phyloP scores from a whole-genome alignment of 92 coral and sea anemone species.

The Porites lobata region DNA sequence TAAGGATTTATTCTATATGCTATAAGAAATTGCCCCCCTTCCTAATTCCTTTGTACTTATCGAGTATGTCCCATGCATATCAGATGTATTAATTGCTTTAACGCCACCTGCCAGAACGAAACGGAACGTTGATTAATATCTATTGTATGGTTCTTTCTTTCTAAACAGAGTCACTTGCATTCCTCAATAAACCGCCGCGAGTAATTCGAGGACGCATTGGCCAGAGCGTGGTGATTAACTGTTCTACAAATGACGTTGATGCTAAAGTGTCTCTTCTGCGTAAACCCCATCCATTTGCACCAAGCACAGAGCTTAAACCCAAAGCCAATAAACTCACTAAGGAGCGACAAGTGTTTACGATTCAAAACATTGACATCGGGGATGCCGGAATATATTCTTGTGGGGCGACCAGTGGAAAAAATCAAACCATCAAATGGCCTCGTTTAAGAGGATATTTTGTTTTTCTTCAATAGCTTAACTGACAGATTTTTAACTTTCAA shows the following conservation, averaged over 20 bases:
- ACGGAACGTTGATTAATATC: no score
- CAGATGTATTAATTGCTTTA: no score
- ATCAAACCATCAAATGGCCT: slow-evolving; percentile 16
- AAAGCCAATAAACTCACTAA: background rate
- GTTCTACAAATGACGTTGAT: slow-evolving; percentile 18
- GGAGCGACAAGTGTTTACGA: slow-evolving; percentile 9
- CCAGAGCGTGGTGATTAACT: slow-evolving; percentile 7
- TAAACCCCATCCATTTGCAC: background rate
- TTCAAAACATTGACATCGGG: slow-evolving; percentile 6
- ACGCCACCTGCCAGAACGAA: no score
- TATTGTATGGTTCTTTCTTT: background rate
- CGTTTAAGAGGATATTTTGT: slow-evolving; percentile 11
- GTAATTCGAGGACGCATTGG: slow-evolving; percentile 13
- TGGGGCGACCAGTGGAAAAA: background rate
- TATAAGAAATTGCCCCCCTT: no score
- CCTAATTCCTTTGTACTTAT: no score
- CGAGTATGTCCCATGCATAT: no score
- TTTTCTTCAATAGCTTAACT: background rate
- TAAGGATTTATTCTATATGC: no score
- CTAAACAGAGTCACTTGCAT: background rate
- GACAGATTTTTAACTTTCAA: background rate
- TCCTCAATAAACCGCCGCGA: background rate
- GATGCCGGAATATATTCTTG: slow-evolving; percentile 31
- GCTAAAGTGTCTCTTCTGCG: slow-evolving; percentile 14
- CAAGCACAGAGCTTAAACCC: background rate